Evolutionary conservation across 1,140 invertebrate genomes (phyloP).

Genomic region (Habropoda laboriosa): DNA sequence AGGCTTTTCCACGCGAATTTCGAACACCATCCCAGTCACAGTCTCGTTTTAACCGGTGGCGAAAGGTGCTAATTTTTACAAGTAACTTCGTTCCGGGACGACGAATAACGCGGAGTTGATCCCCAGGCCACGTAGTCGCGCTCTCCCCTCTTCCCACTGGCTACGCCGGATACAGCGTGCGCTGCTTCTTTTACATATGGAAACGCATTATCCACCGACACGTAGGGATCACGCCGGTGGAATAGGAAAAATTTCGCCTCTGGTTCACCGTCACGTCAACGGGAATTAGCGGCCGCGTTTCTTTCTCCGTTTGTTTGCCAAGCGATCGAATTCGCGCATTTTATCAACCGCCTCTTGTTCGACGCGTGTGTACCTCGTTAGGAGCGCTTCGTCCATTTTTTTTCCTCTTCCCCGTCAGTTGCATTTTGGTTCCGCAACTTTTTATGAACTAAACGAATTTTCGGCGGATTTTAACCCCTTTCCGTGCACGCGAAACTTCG

Average conservation of each 20-base stretch:
- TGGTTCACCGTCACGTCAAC: neutral
- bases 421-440: too few relatives aligned
- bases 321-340: neutral
- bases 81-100: constrained; percentile 4
- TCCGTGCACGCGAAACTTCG: too few relatives aligned
- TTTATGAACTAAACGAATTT: too few relatives aligned
- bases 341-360: neutral
- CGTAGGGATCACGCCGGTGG: neutral
- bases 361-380: too few relatives aligned
- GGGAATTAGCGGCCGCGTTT: neutral
- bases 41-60: neutral
- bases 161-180: neutral
- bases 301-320: neutral
- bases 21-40: neutral
- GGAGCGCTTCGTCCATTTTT: neutral
- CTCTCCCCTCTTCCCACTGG: neutral
- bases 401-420: too few relatives aligned
- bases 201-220: constrained; percentile 6
- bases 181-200: neutral
- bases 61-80: constrained; percentile 16
- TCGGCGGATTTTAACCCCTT: too few relatives aligned
- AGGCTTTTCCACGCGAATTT: neutral
- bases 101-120: neutral
- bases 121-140: neutral
- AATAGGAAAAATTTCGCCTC: neutral